Conservation (phyloP, 2,888 invertebrate genomes). For the Microplitis manilae region DNA sequence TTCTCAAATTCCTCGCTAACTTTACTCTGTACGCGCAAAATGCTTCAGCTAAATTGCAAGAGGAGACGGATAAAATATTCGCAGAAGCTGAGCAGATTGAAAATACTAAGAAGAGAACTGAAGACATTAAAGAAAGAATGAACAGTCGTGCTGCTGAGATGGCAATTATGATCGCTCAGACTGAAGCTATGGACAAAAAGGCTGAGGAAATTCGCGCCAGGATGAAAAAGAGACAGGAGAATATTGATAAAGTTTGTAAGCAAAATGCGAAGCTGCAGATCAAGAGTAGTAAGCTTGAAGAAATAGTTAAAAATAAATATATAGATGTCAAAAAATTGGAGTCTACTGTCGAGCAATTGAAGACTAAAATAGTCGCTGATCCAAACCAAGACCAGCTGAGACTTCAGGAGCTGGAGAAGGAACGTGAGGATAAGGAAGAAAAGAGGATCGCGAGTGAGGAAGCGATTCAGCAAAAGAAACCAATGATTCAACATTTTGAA, state of each 20-base stretch:
- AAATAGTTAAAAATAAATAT: conserved; percentile 41
- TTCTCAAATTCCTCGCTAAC: conserved; percentile 56
- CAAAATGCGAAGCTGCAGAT: conserved; percentile 37
- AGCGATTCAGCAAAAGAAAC: conserved; percentile 54
- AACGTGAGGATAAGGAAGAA: conserved; percentile 46
- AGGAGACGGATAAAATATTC: conserved; percentile 46
- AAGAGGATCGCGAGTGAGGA: conserved; percentile 50
- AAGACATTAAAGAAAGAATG: conserved; percentile 21
- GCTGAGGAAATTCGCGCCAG: conserved; percentile 41
- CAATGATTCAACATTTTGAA: conserved; percentile 50
- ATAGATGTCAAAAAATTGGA: conserved; percentile 45
- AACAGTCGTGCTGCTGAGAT: not conserved
- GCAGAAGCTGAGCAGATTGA: conserved; percentile 40
- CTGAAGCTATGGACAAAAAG: conserved; percentile 45
- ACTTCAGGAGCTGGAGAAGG: conserved; percentile 48
- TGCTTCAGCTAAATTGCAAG: conserved; percentile 47
- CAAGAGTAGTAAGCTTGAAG: conserved; percentile 40
- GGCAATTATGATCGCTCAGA: not conserved
- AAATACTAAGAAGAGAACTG: conserved; percentile 41
- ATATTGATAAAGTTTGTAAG: conserved; percentile 25
- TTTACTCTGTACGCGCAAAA: conserved; percentile 55
- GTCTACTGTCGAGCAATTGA: conserved; percentile 50
- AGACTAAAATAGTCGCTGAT: conserved; percentile 54
- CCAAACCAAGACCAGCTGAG: conserved; percentile 54
- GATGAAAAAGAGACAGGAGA: conserved; percentile 42